Evolutionary conservation across 35 echinoderm and acorn worm genomes (phyloP).

Genomic region (Apostichopus parvimensis): DNA sequence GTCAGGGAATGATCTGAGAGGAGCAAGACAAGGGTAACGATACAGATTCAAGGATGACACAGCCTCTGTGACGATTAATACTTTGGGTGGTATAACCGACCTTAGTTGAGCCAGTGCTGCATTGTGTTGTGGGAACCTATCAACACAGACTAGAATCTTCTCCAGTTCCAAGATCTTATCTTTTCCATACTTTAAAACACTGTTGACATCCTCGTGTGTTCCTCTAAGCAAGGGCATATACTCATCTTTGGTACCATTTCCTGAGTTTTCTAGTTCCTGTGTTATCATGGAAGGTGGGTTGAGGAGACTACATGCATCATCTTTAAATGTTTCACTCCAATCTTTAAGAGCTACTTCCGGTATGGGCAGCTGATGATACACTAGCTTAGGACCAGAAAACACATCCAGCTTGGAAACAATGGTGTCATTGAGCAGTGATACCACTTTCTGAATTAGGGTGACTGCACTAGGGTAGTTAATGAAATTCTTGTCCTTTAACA

Average conservation of each 20-base stretch:
- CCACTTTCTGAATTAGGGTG: not conserved
- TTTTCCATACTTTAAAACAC: not conserved
- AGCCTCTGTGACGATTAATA: not conserved
- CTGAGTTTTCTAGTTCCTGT: not conserved
- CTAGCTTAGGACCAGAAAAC: not conserved
- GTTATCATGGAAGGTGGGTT: not conserved
- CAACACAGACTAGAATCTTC: constrained; percentile 13
- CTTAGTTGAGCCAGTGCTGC: constrained; percentile 58
- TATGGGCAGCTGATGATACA: not conserved
- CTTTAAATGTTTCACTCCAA: not conserved
- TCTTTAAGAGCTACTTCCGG: not conserved
- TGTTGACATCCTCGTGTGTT: constrained; percentile 28
- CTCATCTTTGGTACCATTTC: not conserved
- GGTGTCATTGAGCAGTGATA: not conserved
- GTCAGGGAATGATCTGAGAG: constrained; percentile 81
- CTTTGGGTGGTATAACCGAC: constrained; percentile 42
- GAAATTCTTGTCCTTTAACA: not conserved
- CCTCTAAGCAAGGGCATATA: not conserved
- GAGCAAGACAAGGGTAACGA: constrained; percentile 72
- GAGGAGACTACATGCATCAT: not conserved
- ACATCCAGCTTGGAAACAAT: not conserved
- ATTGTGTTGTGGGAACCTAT: constrained; percentile 74
- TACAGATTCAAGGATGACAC: not conserved
- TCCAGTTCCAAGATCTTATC: constrained; percentile 23
- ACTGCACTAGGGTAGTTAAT: constrained; percentile 28